Conservation (phyloP, 2,113 vertebrate genomes). For the Oryctolagus cuniculus region mOryCun1.1 NC_091449.1:46148001-46148500, state of each 20-base stretch:
- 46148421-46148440: background rate
- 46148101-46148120: background rate
- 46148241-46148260: background rate
- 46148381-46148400: background rate
- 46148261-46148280: background rate
- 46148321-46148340: background rate
- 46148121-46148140: background rate
- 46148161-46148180: background rate
- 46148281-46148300: background rate
- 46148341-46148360: background rate
- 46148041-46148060: background rate
- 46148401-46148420: background rate
- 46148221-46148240: background rate
- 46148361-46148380: background rate
- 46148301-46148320: background rate
- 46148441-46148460: background rate
- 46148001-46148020: background rate
- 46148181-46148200: background rate
- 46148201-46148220: background rate
- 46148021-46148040: background rate
- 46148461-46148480: background rate
- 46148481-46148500: background rate
- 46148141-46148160: background rate
- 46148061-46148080: background rate
- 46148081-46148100: background rate